These are phyloP conservation scores for Meandrina meandrites DNA, from an alignment of 92 coral and sea anemone species.

Conservation along the genomic window DNA sequence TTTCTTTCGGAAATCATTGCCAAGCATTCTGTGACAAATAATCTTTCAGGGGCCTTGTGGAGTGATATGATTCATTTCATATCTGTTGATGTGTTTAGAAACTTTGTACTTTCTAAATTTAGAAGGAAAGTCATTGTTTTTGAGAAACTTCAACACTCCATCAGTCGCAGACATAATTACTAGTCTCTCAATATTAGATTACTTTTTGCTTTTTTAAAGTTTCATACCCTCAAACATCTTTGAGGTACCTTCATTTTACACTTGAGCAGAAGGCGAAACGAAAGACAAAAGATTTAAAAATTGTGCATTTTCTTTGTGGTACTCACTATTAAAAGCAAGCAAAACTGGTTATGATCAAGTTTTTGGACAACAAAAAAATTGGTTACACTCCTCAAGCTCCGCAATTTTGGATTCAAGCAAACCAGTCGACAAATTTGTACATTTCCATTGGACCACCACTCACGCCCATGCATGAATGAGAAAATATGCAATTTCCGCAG, in stretches of 20 bases:
- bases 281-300: background rate
- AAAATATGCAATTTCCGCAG: conserved; percentile 1
- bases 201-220: background rate
- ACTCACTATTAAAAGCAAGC: background rate
- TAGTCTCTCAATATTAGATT: background rate
- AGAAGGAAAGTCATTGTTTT: background rate
- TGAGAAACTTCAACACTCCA: background rate
- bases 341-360: background rate
- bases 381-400: background rate
- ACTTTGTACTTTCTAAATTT: background rate
- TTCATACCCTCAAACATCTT: background rate
- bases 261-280: background rate
- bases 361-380: background rate
- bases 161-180: background rate
- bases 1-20: background rate
- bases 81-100: background rate
- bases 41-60: background rate
- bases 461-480: background rate
- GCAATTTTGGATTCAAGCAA: background rate
- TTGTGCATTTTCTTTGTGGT: background rate
- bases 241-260: background rate
- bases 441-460: background rate
- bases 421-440: background rate
- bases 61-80: background rate
- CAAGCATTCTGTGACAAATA: background rate